Percentiles rank a stretch among this genome's conserved stretches.
Conservation (phyloP, 2,888 invertebrate genomes). For the Meliscaeva auricollis region DNA sequence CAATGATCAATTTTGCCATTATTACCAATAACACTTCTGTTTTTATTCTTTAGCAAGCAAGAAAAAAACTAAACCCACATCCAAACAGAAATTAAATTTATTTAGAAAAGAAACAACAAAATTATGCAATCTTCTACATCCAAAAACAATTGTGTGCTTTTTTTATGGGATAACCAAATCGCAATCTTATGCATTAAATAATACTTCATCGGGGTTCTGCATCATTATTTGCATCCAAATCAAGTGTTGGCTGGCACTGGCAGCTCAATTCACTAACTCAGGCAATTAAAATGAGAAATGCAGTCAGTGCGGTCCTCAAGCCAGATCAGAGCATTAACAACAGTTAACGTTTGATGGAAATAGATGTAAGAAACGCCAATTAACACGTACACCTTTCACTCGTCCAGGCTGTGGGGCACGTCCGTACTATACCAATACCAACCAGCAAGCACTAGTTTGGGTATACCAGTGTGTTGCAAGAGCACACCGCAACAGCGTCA, state of each 20-base stretch:
- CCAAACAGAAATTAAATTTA: too few relatives aligned
- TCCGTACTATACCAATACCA: not conserved
- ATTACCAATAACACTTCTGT: too few relatives aligned
- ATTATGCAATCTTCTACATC: too few relatives aligned
- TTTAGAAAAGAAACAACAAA: too few relatives aligned
- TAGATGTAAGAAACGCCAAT: conserved; percentile 69
- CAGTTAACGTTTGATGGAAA: conserved; percentile 70
- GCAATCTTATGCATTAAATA: too few relatives aligned
- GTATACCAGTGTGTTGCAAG: conserved; percentile 27
- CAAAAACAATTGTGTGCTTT: too few relatives aligned
- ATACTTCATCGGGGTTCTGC: not conserved
- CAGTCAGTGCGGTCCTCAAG: conserved; percentile 65
- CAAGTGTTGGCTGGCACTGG: conserved; percentile 52
- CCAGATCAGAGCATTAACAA: conserved; percentile 54
- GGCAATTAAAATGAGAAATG: conserved; percentile 72
- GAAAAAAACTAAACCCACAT: too few relatives aligned
- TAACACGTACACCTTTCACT: conserved; percentile 74
- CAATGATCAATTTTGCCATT: too few relatives aligned
- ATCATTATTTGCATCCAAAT: conserved; percentile 34
- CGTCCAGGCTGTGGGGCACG: conserved; percentile 53
- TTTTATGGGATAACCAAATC: too few relatives aligned
- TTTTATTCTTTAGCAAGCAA: too few relatives aligned
- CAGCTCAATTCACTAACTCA: conserved; percentile 57
- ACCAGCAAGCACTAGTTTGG: not conserved
- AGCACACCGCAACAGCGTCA: conserved; percentile 37